Evolutionary conservation across 2,113 vertebrate species (phyloP), one percentile per base, ranked within the genome.

Genomic region (Myrmecobius fasciatus): DNA sequence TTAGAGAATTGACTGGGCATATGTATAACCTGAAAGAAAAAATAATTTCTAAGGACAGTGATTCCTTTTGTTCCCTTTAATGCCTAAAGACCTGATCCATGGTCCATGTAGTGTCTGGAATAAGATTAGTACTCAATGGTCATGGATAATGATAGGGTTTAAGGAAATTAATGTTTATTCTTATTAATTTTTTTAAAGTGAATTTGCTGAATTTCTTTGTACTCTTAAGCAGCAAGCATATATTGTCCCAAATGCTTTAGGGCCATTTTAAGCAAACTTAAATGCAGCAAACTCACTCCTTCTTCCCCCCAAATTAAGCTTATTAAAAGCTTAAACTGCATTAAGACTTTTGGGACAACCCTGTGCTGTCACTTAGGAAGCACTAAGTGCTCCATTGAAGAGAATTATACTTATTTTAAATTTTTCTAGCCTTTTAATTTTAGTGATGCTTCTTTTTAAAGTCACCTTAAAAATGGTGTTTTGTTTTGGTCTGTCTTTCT

Each of bases 361-460:
- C 31, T 83, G 36, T 22, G 43, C 36, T 83, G 17, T 43, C n/a
- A 6, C 36, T 43, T 22, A 43, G 17, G 20, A 83, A 83, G 67
- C 43, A 83, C 67, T 83, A 43, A 83, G 43, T 43, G 17, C 7
- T 43, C 20, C n/a, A 83, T 83, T 83, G 17, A 83, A 83, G n/a
- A 83, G 17, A 43, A 43, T 83, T 43, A 83, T 24, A 43, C 17
- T 36, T 83, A 8, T 75, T 83, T 43, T 8, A 36, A 75, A n/a
- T 93, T 91, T 53, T 92, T 89, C 43, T 47, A 83, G 54, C 67
- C 48, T 94, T 54, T 93, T 91, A 83, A 96, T 94, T 47, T 53
- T 95, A 92, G 60, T 53, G 52, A 46, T 92, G 43, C 52, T 8
- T 89, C 75, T 89, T 67, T 96, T 93, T 9, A 94, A 96, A 95